Conservation (phyloP, 2,113 vertebrate genomes). For the Pimephales promelas region DNA sequence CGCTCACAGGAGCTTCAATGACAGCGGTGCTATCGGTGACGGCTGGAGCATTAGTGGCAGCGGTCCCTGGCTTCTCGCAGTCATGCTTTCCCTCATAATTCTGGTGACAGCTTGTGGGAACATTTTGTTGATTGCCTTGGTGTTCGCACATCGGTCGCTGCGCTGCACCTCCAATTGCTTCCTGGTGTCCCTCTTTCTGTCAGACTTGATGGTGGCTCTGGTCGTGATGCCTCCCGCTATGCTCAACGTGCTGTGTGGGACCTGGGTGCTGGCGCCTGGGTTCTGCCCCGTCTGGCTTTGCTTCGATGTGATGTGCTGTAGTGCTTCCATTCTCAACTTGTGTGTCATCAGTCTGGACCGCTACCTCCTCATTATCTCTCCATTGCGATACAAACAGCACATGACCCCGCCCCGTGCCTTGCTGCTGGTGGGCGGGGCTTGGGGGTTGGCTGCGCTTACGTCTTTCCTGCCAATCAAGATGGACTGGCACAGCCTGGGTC, state of each 20-base stretch:
- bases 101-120: constrained; percentile 86
- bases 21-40: constrained; percentile 56
- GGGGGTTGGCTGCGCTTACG: constrained; percentile 86
- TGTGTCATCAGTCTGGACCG: constrained; percentile 96
- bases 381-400: constrained; percentile 91
- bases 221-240: constrained; percentile 98
- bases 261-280: constrained; percentile 85
- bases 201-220: constrained; percentile 94
- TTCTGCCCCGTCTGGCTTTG: constrained; percentile 93
- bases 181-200: constrained; percentile 94
- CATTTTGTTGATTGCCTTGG: constrained; percentile 86
- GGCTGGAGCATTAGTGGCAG: constrained; percentile 76
- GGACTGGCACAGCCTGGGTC: constrained; percentile 89
- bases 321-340: constrained; percentile 96
- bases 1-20: constrained; percentile 54
- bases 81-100: constrained; percentile 87
- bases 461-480: constrained; percentile 94
- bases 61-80: constrained; percentile 81
- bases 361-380: constrained; percentile 95
- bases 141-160: constrained; percentile 88
- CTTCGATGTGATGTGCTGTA: constrained; percentile 98
- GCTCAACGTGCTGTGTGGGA: constrained; percentile 90
- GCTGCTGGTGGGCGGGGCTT: constrained; percentile 85
- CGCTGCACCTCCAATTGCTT: constrained; percentile 97
- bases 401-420: constrained; percentile 89